phyloP scores from a whole-genome alignment of 2,113 vertebrate genomes.

The Notiomystis cincta region DNA sequence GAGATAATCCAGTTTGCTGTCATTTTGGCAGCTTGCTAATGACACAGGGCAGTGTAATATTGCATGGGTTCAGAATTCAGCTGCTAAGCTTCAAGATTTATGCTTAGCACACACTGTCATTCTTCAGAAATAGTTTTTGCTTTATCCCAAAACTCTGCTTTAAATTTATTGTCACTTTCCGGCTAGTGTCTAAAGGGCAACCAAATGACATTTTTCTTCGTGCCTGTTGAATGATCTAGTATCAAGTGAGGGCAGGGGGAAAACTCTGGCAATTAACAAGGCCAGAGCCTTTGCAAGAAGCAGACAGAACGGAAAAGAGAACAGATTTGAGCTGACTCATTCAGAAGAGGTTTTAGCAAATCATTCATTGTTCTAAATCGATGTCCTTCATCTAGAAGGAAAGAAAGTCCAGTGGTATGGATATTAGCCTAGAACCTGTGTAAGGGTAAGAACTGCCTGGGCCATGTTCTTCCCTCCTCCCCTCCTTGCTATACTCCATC shows the following conservation, averaged over 20 bases:
- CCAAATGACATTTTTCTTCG: constrained; percentile 36
- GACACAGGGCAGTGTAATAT: background rate
- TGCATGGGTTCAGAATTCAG: background rate
- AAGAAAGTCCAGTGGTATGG: background rate
- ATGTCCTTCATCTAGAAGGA: background rate
- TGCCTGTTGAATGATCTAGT: constrained; percentile 8
- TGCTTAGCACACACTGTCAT: background rate
- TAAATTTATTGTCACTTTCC: constrained; percentile 46
- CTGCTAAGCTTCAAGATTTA: constrained; percentile 19
- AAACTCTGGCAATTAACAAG: background rate
- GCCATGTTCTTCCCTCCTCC: background rate
- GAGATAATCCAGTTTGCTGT: constrained; percentile 41
- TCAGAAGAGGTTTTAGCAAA: background rate
- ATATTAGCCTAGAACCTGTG: background rate
- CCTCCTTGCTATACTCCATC: background rate
- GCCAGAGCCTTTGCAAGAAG: constrained; percentile 4
- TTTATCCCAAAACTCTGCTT: constrained; percentile 19
- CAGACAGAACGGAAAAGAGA: background rate
- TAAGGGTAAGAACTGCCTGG: background rate
- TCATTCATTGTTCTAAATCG: background rate
- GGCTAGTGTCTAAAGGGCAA: constrained; percentile 26
- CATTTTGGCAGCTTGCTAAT: constrained; percentile 33
- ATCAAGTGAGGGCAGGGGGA: background rate
- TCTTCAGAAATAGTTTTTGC: constrained; percentile 35
- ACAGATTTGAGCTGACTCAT: background rate